Percentiles rank a stretch among this genome's conserved stretches.
These are phyloP conservation scores for Todiramphus saurophagus DNA, from an alignment of 2,113 vertebrate species.

Conservation along the genomic window DNA sequence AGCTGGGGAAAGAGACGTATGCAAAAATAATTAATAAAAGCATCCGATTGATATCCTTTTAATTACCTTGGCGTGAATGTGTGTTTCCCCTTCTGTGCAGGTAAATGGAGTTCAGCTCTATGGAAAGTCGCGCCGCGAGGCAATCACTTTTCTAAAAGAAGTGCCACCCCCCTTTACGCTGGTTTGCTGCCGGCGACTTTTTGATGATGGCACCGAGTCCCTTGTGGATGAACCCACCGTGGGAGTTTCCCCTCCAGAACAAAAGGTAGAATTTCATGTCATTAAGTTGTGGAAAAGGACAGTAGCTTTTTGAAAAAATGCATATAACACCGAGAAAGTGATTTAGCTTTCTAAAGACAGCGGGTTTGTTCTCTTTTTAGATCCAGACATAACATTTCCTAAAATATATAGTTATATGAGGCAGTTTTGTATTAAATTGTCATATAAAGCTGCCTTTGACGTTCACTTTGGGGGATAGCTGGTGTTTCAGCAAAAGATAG, in stretches of 20 bases:
- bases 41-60: neutral
- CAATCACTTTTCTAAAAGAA: conserved; percentile 89
- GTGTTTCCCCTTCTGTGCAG: conserved; percentile 58
- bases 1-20: neutral
- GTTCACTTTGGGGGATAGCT: neutral
- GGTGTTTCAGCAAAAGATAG: neutral
- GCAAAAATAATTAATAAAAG: neutral
- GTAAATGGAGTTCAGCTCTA: conserved; percentile 89
- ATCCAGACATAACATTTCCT: neutral
- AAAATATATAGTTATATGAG: neutral
- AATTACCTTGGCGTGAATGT: neutral
- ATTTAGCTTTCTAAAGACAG: neutral
- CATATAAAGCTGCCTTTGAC: neutral
- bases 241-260: neutral
- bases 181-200: conserved; percentile 88
- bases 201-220: conserved; percentile 78
- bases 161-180: conserved; percentile 91
- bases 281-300: neutral
- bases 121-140: conserved; percentile 89
- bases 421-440: neutral
- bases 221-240: conserved; percentile 58
- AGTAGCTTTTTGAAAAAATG: neutral
- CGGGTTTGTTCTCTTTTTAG: neutral
- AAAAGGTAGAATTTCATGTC: conserved; percentile 33
- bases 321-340: neutral